Evolutionary conservation across 2,113 vertebrate genomes (phyloP), one percentile per base, ranked within the genome.

Genomic region (Motacilla alba): DNA sequence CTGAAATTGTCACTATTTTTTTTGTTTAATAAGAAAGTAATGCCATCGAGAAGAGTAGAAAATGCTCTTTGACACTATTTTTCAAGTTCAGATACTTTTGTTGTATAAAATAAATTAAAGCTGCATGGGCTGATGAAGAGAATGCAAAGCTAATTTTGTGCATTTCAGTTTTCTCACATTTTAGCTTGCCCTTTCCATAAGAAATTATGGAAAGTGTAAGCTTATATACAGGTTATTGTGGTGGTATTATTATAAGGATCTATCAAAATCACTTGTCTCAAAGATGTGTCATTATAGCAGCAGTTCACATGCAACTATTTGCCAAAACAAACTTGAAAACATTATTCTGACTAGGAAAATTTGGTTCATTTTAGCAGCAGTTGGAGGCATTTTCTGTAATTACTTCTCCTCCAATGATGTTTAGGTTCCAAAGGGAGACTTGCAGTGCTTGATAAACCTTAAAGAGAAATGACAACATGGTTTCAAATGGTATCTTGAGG

Each of bases 371-470:
- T 53, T 49, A 72, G 67, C 15, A 72, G 52, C 72, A 80, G 11
- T 90, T 78, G 55, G 37, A 95, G 43, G 16, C 9, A 59, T 93
- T 95, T 96, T 73, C 85, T 88, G 30, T 83, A 80, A 90, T 94
- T 94, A 37, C 43, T 92, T 95, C 30, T 89, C 10, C 43, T 93
- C 49, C 73, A 52, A 43, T 3, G 3, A 50, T 56, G 24, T 56
- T 92, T 87, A 37, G 21, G 10, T 70, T 89, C 60, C 73, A 89
- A 75, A 78, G 77, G 31, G 69, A 70, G 20, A 72, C 26, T 87
- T 89, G 33, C 17, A 75, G 17, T 64, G 35, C 83, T 87, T 89
- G 56, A 81, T 91, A 81, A 95, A 67, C 11, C 33, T 94, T 92
- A 56, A 87, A 87, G 49, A 75, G 49, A 94, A 94, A 80, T 87